Conservation (phyloP, 2,888 invertebrate species). For the Eupithecia dodoneata region DNA sequence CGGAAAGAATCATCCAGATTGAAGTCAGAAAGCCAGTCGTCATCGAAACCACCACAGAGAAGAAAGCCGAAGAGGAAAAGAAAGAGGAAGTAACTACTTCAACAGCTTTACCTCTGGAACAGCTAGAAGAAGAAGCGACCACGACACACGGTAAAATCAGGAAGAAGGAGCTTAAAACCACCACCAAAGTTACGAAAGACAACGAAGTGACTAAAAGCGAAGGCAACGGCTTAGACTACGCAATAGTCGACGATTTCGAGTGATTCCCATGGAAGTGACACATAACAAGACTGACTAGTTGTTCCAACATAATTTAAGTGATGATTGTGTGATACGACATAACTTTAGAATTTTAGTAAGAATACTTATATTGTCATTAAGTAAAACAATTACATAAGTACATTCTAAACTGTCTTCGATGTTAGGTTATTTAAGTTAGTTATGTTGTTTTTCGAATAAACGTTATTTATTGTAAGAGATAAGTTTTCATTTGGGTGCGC, state of each 20-base stretch:
- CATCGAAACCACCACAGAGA: conserved; percentile 51
- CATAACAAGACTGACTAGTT: conserved; percentile 71
- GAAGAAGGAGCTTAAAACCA: conserved; percentile 75
- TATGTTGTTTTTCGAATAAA: conserved; percentile 67
- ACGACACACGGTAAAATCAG: conserved; percentile 78
- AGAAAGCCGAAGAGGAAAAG: conserved; percentile 47
- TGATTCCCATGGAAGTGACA: conserved; percentile 50
- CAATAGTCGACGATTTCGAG: conserved; percentile 62
- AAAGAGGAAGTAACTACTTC: conserved; percentile 11
- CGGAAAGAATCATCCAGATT: conserved; percentile 73
- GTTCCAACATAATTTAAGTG: conserved; percentile 37
- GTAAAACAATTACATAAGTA: background rate
- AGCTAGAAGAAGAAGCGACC: conserved; percentile 65
- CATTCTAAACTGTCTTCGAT: conserved; percentile 31
- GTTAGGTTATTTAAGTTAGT: conserved; percentile 44
- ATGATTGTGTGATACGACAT: conserved; percentile 33
- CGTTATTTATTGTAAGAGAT: conserved; percentile 69
- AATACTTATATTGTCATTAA: background rate
- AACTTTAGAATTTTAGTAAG: background rate
- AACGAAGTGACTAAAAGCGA: conserved; percentile 77
- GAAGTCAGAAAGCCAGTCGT: conserved; percentile 57
- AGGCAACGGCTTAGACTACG: conserved; percentile 70
- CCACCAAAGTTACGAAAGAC: conserved; percentile 68
- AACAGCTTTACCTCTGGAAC: conserved; percentile 57
- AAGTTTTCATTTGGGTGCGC: conserved; percentile 52